Evolutionary conservation across 2,888 invertebrate genomes (phyloP).

Genomic region (Nomada fucata): DNA sequence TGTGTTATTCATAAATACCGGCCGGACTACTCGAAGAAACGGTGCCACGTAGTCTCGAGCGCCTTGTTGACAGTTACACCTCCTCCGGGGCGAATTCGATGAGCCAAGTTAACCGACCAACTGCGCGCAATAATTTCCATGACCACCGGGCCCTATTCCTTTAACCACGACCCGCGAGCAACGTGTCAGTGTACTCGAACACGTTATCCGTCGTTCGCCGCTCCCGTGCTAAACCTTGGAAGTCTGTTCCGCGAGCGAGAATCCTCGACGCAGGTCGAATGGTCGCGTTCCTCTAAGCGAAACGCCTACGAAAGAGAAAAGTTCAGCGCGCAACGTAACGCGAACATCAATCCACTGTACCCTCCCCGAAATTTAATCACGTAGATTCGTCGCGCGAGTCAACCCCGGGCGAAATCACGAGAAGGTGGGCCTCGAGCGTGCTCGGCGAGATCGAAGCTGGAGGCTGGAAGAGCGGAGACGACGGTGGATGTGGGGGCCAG

Average conservation of each 20-base stretch:
- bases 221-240: neutral
- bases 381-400: constrained; percentile 58
- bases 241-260: neutral
- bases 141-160: neutral
- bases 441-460: constrained; percentile 48
- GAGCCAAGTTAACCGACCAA: constrained; percentile 32
- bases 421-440: constrained; percentile 61
- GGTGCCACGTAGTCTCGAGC: constrained; percentile 18
- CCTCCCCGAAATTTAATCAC: constrained; percentile 51
- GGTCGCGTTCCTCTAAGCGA: too few relatives aligned
- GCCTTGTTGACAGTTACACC: neutral
- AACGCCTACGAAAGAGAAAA: neutral
- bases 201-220: neutral
- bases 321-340: too few relatives aligned
- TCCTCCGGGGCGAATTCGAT: constrained; percentile 26
- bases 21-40: constrained; percentile 45
- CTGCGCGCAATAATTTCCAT: neutral
- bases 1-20: constrained; percentile 71
- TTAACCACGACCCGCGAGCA: too few relatives aligned
- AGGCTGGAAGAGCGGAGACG: constrained; percentile 43
- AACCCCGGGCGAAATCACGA: constrained; percentile 57
- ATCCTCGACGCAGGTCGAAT: too few relatives aligned
- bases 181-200: neutral
- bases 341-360: neutral
- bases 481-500: constrained; percentile 71